Conservation (phyloP, 2,797 vertebrate species). For the Scarus forsteni region DNA sequence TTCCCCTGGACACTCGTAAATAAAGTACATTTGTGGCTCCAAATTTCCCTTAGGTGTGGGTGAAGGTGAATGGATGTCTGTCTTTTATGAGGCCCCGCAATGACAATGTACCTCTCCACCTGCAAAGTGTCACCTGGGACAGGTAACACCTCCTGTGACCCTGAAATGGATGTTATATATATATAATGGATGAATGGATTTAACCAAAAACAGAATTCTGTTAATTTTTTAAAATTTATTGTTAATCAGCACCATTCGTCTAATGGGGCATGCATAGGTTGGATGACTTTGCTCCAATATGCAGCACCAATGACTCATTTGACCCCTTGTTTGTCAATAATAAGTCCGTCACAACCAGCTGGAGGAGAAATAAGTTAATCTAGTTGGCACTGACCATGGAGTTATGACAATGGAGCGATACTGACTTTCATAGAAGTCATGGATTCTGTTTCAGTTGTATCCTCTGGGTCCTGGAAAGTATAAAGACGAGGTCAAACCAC, state of each 20-base stretch:
- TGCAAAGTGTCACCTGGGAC: too few relatives aligned
- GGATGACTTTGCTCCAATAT: neutral
- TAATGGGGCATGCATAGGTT: neutral
- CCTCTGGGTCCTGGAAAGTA: conserved; percentile 4
- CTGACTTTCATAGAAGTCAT: neutral
- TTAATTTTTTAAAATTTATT: too few relatives aligned
- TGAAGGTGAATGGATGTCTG: too few relatives aligned
- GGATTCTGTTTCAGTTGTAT: conserved; percentile 1
- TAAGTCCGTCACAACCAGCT: neutral
- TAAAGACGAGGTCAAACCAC: neutral
- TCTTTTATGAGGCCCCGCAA: too few relatives aligned
- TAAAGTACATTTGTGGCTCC: too few relatives aligned
- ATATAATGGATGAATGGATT: too few relatives aligned
- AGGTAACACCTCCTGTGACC: too few relatives aligned
- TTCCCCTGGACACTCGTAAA: too few relatives aligned
- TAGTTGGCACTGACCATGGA: neutral
- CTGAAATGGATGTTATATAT: too few relatives aligned
- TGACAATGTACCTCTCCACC: too few relatives aligned
- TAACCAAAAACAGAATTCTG: too few relatives aligned
- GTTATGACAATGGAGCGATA: neutral
- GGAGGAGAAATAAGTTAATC: neutral
- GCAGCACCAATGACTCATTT: neutral
- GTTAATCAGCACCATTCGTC: neutral
- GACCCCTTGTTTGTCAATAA: neutral
- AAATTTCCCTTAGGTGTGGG: too few relatives aligned